Conservation (phyloP, 2,113 vertebrate genomes). For the Gymnarchus niloticus region DNA sequence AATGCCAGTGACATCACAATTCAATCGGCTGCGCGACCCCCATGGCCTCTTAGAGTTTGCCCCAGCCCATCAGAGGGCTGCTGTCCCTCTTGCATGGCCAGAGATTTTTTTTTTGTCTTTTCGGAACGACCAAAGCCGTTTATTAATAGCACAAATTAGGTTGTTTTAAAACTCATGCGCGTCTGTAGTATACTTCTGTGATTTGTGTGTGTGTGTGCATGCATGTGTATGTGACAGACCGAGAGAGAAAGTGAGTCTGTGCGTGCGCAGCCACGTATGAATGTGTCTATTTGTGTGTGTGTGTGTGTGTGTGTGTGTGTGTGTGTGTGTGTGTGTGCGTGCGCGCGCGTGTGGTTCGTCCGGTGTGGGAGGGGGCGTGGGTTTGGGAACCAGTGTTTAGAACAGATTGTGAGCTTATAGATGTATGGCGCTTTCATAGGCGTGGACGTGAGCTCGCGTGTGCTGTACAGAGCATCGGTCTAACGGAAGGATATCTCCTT, state of each 20-base stretch:
- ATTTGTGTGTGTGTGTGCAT: no score
- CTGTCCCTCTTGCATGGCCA: background rate
- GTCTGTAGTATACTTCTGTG: background rate
- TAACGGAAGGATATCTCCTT: background rate
- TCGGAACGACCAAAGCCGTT: background rate
- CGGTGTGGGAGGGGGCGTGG: slow-evolving; percentile 6
- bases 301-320: background rate
- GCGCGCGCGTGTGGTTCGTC: background rate
- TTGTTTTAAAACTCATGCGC: background rate
- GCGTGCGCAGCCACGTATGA: slow-evolving; percentile 17
- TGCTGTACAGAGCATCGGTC: background rate
- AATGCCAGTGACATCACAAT: slow-evolving; percentile 55
- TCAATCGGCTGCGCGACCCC: slow-evolving; percentile 55
- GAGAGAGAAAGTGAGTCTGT: background rate
- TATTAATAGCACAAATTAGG: background rate
- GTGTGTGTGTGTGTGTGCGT: slow-evolving; percentile 15
- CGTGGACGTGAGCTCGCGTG: background rate
- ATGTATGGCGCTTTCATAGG: slow-evolving; percentile 12
- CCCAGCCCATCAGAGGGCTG: slow-evolving; percentile 41
- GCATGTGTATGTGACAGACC: background rate
- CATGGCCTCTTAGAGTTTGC: slow-evolving; percentile 44
- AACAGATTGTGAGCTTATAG: slow-evolving; percentile 25
- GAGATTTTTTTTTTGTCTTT: slow-evolving; percentile 1
- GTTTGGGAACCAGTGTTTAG: slow-evolving; percentile 5
- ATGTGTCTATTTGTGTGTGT: background rate